A percentile compares a stretch with the other conserved stretches of the same genome.
phyloP scores from a whole-genome alignment of 2,113 vertebrate species.

The Urocolius indicus region DNA sequence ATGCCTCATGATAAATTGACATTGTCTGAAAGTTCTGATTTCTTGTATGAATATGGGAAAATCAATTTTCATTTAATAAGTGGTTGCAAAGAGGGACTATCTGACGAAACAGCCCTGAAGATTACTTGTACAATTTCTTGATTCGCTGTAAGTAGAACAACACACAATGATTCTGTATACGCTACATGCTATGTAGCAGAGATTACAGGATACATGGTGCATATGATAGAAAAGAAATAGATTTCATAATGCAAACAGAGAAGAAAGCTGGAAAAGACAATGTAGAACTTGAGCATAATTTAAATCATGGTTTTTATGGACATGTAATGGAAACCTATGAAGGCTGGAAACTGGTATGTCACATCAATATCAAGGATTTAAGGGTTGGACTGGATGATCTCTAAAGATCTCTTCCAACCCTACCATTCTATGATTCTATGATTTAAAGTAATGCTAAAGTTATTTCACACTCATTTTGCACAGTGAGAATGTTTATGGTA shows the following conservation, averaged over 20 bases:
- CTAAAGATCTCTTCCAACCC: too few relatives aligned
- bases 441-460: neutral
- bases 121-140: neutral
- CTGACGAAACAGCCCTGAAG: neutral
- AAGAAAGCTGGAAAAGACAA: neutral
- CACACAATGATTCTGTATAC: neutral
- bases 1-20: neutral
- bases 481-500: neutral
- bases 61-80: conserved; percentile 20
- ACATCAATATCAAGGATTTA: neutral
- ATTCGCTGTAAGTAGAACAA: neutral
- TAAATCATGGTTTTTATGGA: neutral
- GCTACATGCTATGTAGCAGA: neutral
- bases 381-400: neutral
- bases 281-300: neutral
- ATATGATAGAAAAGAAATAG: neutral
- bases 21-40: conserved; percentile 8
- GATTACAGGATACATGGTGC: neutral
- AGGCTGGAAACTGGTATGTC: neutral
- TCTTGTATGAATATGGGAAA: neutral
- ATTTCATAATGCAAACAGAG: neutral
- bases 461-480: neutral
- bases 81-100: neutral
- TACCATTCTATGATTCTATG: too few relatives aligned
- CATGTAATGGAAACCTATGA: neutral